Percentiles rank a stretch among this genome's conserved stretches.
Evolutionary conservation across 2,888 invertebrate genomes (phyloP).

Genomic region (Smittia sp.): DNA sequence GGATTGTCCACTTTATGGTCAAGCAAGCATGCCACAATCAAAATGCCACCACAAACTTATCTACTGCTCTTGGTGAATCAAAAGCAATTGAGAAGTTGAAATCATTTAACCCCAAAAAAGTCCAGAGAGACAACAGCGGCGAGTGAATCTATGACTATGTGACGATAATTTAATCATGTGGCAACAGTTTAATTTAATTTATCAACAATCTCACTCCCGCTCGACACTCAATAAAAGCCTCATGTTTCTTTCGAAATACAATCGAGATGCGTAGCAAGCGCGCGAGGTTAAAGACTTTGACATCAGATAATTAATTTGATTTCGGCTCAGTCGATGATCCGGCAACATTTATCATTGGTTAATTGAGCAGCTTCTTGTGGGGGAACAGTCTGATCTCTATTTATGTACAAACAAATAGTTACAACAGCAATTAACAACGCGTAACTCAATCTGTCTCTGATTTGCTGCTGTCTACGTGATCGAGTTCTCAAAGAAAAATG

Average conservation of each 20-base stretch:
- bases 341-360: slow-evolving; percentile 7
- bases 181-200: slow-evolving; percentile 41
- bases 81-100: slow-evolving; percentile 30
- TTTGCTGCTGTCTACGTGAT: not conserved
- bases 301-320: slow-evolving; percentile 30
- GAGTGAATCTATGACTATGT: slow-evolving; percentile 7
- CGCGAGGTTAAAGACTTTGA: slow-evolving; percentile 27
- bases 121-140: not conserved
- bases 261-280: slow-evolving; percentile 3
- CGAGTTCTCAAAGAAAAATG: slow-evolving; percentile 10
- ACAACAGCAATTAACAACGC: slow-evolving; percentile 20
- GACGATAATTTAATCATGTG: slow-evolving; percentile 39
- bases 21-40: not conserved
- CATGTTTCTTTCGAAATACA: not conserved
- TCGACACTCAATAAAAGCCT: slow-evolving; percentile 9
- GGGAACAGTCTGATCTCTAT: not conserved
- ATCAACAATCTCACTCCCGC: slow-evolving; percentile 2
- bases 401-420: slow-evolving; percentile 15
- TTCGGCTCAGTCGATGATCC: slow-evolving; percentile 6
- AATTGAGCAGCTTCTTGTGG: not conserved
- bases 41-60: not conserved
- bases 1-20: slow-evolving; percentile 20
- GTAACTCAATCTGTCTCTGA: not conserved
- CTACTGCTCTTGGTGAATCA: not conserved
- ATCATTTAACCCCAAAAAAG: slow-evolving; percentile 39